These are phyloP conservation scores for Euplexia lucipara DNA, from an alignment of 2,888 invertebrate genomes.

Conservation along the genomic window DNA sequence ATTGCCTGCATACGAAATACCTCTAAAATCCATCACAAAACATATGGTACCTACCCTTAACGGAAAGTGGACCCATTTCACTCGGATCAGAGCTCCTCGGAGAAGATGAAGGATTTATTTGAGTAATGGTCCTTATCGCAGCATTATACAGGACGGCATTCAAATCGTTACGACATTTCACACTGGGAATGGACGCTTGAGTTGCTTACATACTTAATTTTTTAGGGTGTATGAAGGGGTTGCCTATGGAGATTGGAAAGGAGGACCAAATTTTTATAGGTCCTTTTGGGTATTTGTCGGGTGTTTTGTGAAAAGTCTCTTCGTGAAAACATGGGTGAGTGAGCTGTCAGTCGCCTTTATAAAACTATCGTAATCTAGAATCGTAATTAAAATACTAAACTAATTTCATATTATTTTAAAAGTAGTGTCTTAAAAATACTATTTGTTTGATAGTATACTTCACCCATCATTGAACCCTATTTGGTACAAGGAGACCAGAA, in stretches of 20 bases:
- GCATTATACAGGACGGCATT: slow-evolving; percentile 57
- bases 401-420: too few relatives aligned
- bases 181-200: slow-evolving; percentile 25
- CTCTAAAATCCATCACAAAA: slow-evolving; percentile 36
- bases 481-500: too few relatives aligned
- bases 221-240: neutral
- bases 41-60: slow-evolving; percentile 43
- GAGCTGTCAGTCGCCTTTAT: too few relatives aligned
- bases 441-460: too few relatives aligned
- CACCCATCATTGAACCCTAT: too few relatives aligned
- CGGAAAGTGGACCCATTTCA: slow-evolving; percentile 62
- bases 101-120: slow-evolving; percentile 67
- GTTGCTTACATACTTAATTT: slow-evolving; percentile 24
- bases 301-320: too few relatives aligned
- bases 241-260: neutral
- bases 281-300: neutral
- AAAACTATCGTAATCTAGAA: too few relatives aligned
- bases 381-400: too few relatives aligned
- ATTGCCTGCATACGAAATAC: slow-evolving; percentile 31
- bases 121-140: slow-evolving; percentile 64
- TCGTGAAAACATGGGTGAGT: too few relatives aligned
- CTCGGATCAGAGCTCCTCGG: slow-evolving; percentile 44
- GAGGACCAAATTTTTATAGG: neutral
- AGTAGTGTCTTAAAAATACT: too few relatives aligned
- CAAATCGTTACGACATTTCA: slow-evolving; percentile 51